Evolutionary conservation across 1,140 invertebrate genomes (phyloP), one percentile per base, ranked within the genome.

Genomic region (Bombus superbus): DNA sequence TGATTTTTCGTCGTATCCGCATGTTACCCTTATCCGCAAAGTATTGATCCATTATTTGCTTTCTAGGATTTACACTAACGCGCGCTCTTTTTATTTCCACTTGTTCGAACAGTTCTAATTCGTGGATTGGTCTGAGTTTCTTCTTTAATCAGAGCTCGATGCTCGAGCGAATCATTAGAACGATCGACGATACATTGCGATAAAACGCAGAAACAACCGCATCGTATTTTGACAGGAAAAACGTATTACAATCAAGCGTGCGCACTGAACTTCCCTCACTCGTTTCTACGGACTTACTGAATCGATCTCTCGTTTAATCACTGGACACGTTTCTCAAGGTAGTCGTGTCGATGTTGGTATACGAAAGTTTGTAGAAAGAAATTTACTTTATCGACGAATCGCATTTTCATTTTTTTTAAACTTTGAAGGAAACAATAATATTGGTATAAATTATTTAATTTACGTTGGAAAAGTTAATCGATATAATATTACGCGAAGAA

Each of bases 11-110:
- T 76, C 81, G 88, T 91, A 80, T 89, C 71, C 86, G 78, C 86
- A 77, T 69, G 77, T 90, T 85, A 88, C 83, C 88, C 87, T 89
- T 53, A 86, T 87, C 86, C 66, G 81, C 72, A 83, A 91, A 76
- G 89, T 92, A 93, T 94, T 94, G 94, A 94, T 94, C 94, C 93
- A 94, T 94, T 93, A 93, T 92, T 93, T 91, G 86, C 79, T 86
- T 40, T 78, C 84, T 77, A 83, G 82, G 64, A 89, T 89, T 85
- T 71, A 40, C 84, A 80, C 83, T 86, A 86, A 88, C 72, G 88
- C 81, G 69, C 77, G 81, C 69, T 73, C 75, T 66, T 66, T 78
- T 72, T 72, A 73, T 71, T 76, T 62, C 69, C 69, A 82, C 86
- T 88, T 90, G n/a, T 83, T 53, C 32, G 6, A 90, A 90, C 66